Percentiles rank a stretch among this genome's conserved stretches.
Conservation (phyloP, 1,140 invertebrate species). For the Diprion similis region DNA sequence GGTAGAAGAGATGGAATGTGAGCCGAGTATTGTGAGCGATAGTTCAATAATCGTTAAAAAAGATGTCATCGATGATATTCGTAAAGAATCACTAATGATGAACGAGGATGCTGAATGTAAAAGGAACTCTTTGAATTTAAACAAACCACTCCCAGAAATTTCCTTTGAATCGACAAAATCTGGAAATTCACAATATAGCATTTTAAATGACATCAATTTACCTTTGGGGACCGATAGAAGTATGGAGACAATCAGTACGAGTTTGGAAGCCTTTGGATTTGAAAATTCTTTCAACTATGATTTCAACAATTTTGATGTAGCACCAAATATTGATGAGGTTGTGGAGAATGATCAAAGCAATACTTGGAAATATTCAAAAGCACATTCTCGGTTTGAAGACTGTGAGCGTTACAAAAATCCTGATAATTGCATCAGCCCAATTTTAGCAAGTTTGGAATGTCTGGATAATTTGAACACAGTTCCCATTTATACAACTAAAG, state of each 20-base stretch:
- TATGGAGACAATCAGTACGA: not conserved
- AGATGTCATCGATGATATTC: not conserved
- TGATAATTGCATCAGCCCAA: constrained; percentile 49
- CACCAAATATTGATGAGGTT: constrained; percentile 28
- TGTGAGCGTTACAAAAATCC: constrained; percentile 1
- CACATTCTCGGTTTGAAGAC: not conserved
- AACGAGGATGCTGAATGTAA: not conserved
- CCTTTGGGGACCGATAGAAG: not conserved
- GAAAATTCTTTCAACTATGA: constrained; percentile 8
- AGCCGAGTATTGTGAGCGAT: not conserved
- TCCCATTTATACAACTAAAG: constrained; percentile 59
- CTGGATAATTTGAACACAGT: constrained; percentile 51
- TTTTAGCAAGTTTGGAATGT: constrained; percentile 44
- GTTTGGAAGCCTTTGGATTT: not conserved
- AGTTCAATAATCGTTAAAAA: not conserved
- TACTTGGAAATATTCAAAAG: not conserved
- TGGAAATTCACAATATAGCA: not conserved
- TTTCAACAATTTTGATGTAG: constrained; percentile 43
- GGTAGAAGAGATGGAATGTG: not conserved
- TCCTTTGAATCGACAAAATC: not conserved
- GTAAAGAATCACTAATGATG: not conserved
- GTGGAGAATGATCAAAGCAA: constrained; percentile 14
- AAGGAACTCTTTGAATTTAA: not conserved
- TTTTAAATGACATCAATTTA: not conserved
- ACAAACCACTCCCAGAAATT: not conserved